phyloP scores from a whole-genome alignment of 2,797 vertebrate species.

The Iguana delicatissima region DNA sequence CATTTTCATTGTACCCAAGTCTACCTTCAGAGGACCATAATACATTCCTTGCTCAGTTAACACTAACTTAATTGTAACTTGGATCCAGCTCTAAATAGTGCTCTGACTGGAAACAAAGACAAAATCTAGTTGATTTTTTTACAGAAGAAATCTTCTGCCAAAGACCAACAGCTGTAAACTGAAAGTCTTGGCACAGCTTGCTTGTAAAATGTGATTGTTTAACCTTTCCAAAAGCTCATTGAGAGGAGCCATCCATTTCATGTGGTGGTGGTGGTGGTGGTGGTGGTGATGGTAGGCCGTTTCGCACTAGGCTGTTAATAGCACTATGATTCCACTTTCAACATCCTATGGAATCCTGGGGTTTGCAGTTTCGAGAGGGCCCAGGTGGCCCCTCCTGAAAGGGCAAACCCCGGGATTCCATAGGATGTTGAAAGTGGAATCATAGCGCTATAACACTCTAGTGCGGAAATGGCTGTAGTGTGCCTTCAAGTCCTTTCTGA shows the following conservation, averaged over 20 bases:
- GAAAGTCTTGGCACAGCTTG: background rate
- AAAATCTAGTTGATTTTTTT: background rate
- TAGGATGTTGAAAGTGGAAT: too few relatives aligned
- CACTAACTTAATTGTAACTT: background rate
- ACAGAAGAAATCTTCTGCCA: conserved; percentile 15
- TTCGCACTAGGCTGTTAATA: too few relatives aligned
- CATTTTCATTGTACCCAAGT: background rate
- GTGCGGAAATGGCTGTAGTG: too few relatives aligned
- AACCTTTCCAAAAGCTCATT: background rate
- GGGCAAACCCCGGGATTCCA: too few relatives aligned
- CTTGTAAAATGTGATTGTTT: conserved; percentile 1
- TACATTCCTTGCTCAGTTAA: background rate
- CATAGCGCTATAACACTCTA: too few relatives aligned
- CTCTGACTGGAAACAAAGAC: background rate
- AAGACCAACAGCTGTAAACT: background rate
- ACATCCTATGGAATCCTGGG: too few relatives aligned
- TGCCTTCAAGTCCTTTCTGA: too few relatives aligned
- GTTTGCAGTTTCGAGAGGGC: too few relatives aligned
- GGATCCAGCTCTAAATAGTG: background rate
- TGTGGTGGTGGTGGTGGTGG: background rate
- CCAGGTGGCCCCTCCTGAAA: too few relatives aligned
- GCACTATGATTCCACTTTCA: too few relatives aligned
- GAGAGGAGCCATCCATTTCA: background rate
- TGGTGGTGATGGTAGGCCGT: too few relatives aligned
- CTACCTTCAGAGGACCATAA: background rate